Evolutionary conservation across 2,888 invertebrate species (phyloP).

Genomic region (Portevinia maculata): DNA sequence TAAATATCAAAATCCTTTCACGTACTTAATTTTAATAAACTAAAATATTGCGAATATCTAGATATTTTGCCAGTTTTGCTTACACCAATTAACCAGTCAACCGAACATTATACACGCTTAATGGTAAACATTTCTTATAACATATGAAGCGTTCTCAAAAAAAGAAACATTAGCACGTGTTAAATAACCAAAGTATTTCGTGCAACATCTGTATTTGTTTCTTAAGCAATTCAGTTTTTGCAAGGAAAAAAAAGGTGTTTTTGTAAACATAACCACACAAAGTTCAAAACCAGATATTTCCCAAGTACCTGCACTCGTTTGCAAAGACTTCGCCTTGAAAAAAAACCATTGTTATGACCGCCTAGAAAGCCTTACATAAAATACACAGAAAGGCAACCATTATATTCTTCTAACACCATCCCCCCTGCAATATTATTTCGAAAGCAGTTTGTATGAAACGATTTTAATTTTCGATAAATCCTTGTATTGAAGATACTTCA

Average conservation of each 20-base stretch:
- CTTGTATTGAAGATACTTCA: slow-evolving; percentile 14
- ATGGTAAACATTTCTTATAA: slow-evolving; percentile 17
- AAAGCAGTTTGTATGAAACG: background rate
- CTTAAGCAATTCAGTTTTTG: slow-evolving; percentile 33
- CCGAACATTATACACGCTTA: slow-evolving; percentile 10
- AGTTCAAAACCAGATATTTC: slow-evolving; percentile 17
- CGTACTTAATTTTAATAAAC: background rate
- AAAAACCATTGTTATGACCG: slow-evolving; percentile 10
- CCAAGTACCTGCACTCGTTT: slow-evolving; percentile 17
- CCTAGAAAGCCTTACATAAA: background rate
- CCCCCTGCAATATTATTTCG: slow-evolving; percentile 11
- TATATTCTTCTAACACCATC: slow-evolving; percentile 7
- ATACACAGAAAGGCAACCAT: slow-evolving; percentile 19
- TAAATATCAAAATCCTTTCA: background rate
- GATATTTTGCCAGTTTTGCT: slow-evolving; percentile 7
- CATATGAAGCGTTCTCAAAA: background rate
- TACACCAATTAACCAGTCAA: slow-evolving; percentile 35
- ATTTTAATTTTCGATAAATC: slow-evolving; percentile 26
- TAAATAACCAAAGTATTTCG: slow-evolving; percentile 45
- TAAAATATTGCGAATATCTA: background rate
- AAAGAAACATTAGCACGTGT: slow-evolving; percentile 50
- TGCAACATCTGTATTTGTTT: slow-evolving; percentile 35
- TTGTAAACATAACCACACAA: slow-evolving; percentile 37
- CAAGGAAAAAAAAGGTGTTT: slow-evolving; percentile 8
- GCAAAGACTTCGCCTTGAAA: slow-evolving; percentile 12